Evolutionary conservation across 2,888 invertebrate species (phyloP), one percentile per base, ranked within the genome.

Genomic region (Uloborus plumipes): DNA sequence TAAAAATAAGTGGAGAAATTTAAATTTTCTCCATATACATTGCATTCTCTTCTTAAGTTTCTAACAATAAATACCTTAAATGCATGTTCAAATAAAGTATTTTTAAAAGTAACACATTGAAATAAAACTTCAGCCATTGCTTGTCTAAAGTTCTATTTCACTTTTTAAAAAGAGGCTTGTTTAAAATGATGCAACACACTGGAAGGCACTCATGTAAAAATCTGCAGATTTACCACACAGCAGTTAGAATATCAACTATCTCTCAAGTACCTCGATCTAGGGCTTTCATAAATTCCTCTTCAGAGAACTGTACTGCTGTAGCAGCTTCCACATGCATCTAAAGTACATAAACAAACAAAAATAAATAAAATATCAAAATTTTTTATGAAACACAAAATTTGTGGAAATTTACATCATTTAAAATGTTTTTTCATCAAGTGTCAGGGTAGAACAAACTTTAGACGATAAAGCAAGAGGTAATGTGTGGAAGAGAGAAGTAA

Each of bases 271-370:
- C 89, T 89, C 89, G 89, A 76, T 90, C 89, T 49, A 90, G 85
- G 7, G 89, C 89, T 85, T 89, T 89, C 16, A 90, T 88, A 87
- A 90, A 90, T 71, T 90, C 89, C 72, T 90, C 89, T 85, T 90
- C 90, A 1, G 89, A 88, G 86, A 90, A 90, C 73, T 89, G 87
- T 62, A 90, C 85, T 88, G 89, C 88, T 84, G 89, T 89, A 0
- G 89, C 89, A 26, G 89, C 89, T 85, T 90, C 90, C 15, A 89
- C 87, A 82, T 89, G 89, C 88, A 90, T 89, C 89, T 89, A 86
- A 26, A 87, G 87, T 78, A 61, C 7, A 26, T 26, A 65, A 53
- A 49, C 26, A 64, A 50, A 50, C 0, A n/a, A 72, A 31, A 50
- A 49, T 2, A 14, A 47, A 14, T 39, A 39, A 26, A 74, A 55